Conservation (phyloP, 2,797 vertebrate species). For the Neosilurus hyrtlii region DNA sequence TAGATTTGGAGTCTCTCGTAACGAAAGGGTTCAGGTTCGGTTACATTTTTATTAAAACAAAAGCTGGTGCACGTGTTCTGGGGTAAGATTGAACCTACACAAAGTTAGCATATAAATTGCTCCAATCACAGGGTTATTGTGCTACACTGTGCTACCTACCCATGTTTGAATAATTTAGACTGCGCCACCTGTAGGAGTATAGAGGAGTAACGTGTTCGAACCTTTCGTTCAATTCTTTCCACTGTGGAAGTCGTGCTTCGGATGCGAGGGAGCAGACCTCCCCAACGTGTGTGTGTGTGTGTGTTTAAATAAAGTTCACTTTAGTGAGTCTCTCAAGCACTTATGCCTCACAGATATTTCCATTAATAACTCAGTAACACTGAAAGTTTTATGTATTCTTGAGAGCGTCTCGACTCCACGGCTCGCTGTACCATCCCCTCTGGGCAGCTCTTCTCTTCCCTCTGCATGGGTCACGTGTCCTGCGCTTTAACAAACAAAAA, state of each 20-base stretch:
- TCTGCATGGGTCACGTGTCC: background rate
- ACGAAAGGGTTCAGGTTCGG: no score
- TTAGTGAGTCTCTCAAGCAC: background rate
- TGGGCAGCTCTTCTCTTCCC: background rate
- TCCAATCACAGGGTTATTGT: no score
- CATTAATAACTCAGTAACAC: slow-evolving; percentile 3
- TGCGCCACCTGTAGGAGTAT: no score
- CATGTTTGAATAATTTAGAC: no score
- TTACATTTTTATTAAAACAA: no score
- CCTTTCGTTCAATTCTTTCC: no score
- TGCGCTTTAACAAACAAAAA: background rate
- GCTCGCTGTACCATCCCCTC: background rate
- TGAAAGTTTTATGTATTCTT: slow-evolving; percentile 8
- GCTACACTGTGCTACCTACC: no score
- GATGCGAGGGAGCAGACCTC: background rate
- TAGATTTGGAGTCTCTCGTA: no score
- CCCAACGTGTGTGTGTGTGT: background rate
- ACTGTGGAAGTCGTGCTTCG: background rate
- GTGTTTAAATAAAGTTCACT: background rate
- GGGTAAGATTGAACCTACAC: no score
- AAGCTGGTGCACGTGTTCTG: no score
- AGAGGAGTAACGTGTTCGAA: no score
- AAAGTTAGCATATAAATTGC: no score
- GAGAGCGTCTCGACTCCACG: background rate
- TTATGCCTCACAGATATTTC: background rate